phyloP scores from a whole-genome alignment of 2,888 invertebrate species.

The Pandemis heparana region DNA sequence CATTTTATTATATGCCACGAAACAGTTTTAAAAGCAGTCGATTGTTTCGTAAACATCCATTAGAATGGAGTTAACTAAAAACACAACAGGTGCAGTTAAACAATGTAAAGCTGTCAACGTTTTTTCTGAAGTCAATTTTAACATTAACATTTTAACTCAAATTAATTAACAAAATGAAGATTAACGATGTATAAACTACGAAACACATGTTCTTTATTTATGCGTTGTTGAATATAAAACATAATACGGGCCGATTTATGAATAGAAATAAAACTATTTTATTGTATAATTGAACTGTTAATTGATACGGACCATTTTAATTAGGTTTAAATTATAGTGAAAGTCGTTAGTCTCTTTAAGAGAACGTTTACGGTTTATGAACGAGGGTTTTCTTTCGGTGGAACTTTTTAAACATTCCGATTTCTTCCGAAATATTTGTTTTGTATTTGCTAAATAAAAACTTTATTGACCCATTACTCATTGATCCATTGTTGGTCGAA shows the following conservation, averaged over 20 bases:
- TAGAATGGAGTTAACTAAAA: neutral
- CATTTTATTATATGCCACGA: neutral
- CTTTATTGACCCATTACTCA: too few relatives aligned
- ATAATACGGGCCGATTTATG: constrained; percentile 30
- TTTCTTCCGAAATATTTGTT: neutral
- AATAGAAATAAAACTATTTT: constrained; percentile 34
- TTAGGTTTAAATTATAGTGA: constrained; percentile 19
- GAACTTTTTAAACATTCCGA: too few relatives aligned
- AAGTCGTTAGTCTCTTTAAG: neutral
- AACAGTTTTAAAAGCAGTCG: neutral
- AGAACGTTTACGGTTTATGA: constrained; percentile 18
- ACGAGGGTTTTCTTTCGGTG: neutral
- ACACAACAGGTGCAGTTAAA: constrained; percentile 33
- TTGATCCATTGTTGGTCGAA: too few relatives aligned
- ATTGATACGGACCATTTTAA: constrained; percentile 35
- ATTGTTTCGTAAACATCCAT: neutral
- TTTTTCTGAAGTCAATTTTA: constrained; percentile 16
- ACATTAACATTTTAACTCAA: constrained; percentile 25
- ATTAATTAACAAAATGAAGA: constrained; percentile 34
- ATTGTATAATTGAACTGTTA: constrained; percentile 26
- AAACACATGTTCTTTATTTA: constrained; percentile 33
- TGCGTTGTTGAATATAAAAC: constrained; percentile 7
- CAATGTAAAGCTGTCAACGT: constrained; percentile 19
- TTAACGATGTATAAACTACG: constrained; percentile 26
- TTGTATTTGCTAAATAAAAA: too few relatives aligned